Evolutionary conservation across 2,888 invertebrate genomes (phyloP).

Genomic region (Romanomermis culicivorax): DNA sequence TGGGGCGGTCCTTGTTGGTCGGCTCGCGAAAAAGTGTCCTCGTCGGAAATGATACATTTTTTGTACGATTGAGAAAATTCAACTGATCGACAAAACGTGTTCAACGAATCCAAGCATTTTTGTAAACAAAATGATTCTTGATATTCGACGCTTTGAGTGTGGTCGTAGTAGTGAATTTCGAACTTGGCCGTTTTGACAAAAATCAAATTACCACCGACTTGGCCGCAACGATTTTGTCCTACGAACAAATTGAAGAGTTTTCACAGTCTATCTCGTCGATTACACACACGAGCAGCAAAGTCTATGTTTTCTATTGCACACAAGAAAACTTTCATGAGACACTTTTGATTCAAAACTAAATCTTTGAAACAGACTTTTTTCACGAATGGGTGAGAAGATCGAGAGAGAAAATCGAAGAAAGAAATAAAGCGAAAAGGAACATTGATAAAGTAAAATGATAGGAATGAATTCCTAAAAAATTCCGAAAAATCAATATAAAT

Average conservation of each 20-base stretch:
- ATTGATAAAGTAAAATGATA: too few relatives aligned
- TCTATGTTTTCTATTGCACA: too few relatives aligned
- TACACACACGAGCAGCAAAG: neutral
- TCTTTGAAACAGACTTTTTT: too few relatives aligned
- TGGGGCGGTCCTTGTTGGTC: slow-evolving; percentile 24
- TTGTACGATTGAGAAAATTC: slow-evolving; percentile 26
- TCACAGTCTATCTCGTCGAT: neutral
- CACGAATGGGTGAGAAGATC: too few relatives aligned
- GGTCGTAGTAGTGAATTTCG: slow-evolving; percentile 28
- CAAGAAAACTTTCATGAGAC: too few relatives aligned
- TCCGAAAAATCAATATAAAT: too few relatives aligned
- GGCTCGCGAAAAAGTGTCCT: slow-evolving; percentile 28
- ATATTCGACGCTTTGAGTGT: slow-evolving; percentile 26
- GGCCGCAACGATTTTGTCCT: slow-evolving; percentile 28
- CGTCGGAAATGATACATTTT: slow-evolving; percentile 28
- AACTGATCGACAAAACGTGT: slow-evolving; percentile 29
- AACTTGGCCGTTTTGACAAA: slow-evolving; percentile 28
- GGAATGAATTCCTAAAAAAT: too few relatives aligned
- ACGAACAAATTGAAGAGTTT: slow-evolving; percentile 2
- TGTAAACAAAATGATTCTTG: slow-evolving; percentile 28
- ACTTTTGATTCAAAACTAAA: too few relatives aligned
- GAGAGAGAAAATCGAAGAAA: too few relatives aligned
- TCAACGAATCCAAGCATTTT: slow-evolving; percentile 27
- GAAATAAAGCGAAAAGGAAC: too few relatives aligned
- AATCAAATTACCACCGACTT: slow-evolving; percentile 26